These are phyloP conservation scores for Drosophila eugracilis DNA, from an alignment of 1,140 invertebrate species.

Conservation along the genomic window DNA sequence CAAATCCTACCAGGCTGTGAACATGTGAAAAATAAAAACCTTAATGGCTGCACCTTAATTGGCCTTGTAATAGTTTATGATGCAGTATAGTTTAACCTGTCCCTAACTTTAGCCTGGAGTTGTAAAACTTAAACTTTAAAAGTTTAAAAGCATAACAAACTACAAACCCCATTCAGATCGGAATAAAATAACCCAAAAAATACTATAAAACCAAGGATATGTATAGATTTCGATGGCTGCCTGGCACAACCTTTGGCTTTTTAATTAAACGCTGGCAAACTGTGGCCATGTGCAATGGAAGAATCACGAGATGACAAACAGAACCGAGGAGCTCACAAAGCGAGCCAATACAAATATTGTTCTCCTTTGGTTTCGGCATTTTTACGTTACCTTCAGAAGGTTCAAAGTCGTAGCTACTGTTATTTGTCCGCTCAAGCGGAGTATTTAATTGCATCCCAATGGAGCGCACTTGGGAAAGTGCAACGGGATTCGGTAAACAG, in stretches of 20 bases:
- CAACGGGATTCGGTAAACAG: slow-evolving; percentile 43
- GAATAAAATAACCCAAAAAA: not conserved
- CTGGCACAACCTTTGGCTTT: slow-evolving; percentile 21
- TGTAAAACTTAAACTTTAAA: too few relatives aligned
- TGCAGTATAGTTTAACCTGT: too few relatives aligned
- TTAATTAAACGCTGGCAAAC: slow-evolving; percentile 61
- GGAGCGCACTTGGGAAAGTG: slow-evolving; percentile 47
- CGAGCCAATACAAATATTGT: slow-evolving; percentile 51
- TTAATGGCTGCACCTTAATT: slow-evolving; percentile 1
- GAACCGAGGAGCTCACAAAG: slow-evolving; percentile 53
- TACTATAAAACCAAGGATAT: not conserved
- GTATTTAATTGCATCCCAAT: slow-evolving; percentile 80
- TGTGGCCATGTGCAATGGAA: slow-evolving; percentile 21
- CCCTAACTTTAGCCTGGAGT: too few relatives aligned
- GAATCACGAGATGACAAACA: slow-evolving; percentile 40
- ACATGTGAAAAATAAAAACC: slow-evolving; percentile 16
- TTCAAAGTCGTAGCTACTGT: slow-evolving; percentile 43
- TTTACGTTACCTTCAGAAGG: slow-evolving; percentile 30
- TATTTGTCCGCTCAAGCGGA: slow-evolving; percentile 58
- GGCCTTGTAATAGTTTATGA: too few relatives aligned
- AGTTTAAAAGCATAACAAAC: too few relatives aligned
- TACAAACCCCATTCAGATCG: too few relatives aligned
- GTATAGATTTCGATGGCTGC: not conserved
- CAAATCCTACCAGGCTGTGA: not conserved
- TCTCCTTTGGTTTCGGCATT: slow-evolving; percentile 34